Conservation (phyloP, 2,113 vertebrate genomes). For the Oxygymnocypris stewartii region DNA sequence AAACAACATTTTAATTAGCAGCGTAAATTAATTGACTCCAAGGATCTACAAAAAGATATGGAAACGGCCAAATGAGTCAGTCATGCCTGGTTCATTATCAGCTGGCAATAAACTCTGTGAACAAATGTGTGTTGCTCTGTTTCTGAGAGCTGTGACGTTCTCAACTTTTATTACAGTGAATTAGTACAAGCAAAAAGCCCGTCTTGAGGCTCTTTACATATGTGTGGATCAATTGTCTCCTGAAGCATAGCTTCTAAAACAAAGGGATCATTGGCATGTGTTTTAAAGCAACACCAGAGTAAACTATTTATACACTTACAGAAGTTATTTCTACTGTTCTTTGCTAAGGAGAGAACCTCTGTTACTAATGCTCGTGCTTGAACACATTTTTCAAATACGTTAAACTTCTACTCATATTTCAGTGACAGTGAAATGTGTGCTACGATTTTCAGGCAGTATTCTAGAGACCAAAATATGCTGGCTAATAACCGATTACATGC, state of each 20-base stretch:
- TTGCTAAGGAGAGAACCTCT: neutral
- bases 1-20: neutral
- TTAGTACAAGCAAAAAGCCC: slow-evolving; percentile 14
- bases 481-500: too few species aligned
- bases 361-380: neutral
- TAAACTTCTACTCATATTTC: neutral
- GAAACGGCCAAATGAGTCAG: neutral
- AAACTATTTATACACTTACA: neutral
- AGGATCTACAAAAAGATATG: slow-evolving; percentile 14
- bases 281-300: slow-evolving; percentile 2
- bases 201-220: neutral
- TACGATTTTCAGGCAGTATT: neutral
- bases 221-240: slow-evolving; percentile 10
- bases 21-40: slow-evolving; percentile 30
- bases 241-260: neutral
- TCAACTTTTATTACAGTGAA: neutral
- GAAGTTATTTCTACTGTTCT: neutral
- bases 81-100: neutral
- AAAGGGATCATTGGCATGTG: neutral
- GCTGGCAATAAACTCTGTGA: neutral
- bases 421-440: neutral
- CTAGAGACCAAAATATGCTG: neutral
- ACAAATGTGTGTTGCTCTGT: slow-evolving; percentile 17
- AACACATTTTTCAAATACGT: neutral
- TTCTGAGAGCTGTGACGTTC: slow-evolving; percentile 1